Conservation (phyloP, 1,140 invertebrate genomes). For the Bombus haemorrhoidalis region DNA sequence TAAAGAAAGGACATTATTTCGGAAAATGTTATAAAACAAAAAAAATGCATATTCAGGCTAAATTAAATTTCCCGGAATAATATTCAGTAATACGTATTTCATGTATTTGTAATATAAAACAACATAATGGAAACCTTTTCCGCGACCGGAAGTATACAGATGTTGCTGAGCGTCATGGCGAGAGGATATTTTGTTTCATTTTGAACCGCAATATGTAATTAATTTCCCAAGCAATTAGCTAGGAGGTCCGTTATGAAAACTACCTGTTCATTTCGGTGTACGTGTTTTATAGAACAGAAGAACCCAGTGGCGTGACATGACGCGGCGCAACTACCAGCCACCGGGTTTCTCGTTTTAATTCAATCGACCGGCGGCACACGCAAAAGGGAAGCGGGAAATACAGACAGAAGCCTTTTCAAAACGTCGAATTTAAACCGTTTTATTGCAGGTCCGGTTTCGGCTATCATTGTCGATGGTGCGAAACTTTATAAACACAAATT, state of each 20-base stretch:
- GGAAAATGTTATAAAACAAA: too few species aligned
- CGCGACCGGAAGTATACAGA: not conserved
- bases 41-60: too few species aligned
- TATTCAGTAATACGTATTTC: too few species aligned
- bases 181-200: not conserved
- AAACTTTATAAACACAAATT: not conserved
- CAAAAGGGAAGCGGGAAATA: conserved; percentile 19
- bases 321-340: not conserved
- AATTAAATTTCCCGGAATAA: too few species aligned
- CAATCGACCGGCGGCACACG: not conserved
- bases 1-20: too few species aligned
- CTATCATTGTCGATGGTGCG: not conserved
- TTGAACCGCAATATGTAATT: not conserved
- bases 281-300: not conserved
- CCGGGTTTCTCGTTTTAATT: conserved; percentile 26
- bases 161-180: too few species aligned
- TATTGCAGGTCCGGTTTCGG: conserved; percentile 17
- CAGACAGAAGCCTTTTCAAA: conserved; percentile 38
- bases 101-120: not conserved
- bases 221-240: conserved; percentile 16
- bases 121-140: not conserved
- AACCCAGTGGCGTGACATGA: not conserved
- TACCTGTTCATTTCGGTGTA: not conserved
- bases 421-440: conserved; percentile 37
- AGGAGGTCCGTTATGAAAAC: not conserved